A percentile compares a stretch with the other conserved stretches of the same genome.
These are phyloP conservation scores for Reticulitermes speratus DNA, from an alignment of 1,140 invertebrate genomes.

Conservation along the genomic window DNA sequence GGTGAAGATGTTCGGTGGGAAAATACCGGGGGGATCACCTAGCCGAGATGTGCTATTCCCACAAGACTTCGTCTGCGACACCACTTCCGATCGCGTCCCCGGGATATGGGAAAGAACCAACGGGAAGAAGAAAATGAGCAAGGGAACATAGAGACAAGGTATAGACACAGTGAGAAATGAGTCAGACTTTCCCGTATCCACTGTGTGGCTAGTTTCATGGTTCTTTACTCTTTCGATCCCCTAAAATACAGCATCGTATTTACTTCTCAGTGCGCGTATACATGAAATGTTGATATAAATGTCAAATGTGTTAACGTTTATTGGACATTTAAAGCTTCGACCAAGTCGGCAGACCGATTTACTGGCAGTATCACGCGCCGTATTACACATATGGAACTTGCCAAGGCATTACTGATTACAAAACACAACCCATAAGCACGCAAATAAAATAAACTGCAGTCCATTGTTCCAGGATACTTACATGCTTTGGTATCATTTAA, in stretches of 20 bases:
- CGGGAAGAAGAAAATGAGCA: too few species aligned
- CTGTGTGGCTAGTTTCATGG: too few species aligned
- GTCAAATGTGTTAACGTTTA: not conserved
- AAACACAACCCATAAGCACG: too few species aligned
- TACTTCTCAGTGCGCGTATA: not conserved
- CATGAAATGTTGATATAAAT: not conserved
- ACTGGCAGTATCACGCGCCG: not conserved
- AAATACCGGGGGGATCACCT: too few species aligned
- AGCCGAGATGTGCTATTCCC: not conserved
- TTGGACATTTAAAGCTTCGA: not conserved
- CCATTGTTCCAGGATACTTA: too few species aligned
- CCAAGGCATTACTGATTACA: too few species aligned
- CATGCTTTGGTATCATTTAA: too few species aligned
- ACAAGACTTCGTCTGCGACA: not conserved
- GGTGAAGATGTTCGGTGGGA: too few species aligned
- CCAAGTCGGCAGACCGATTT: not conserved
- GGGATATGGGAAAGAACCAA: not conserved
- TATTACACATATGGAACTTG: too few species aligned
- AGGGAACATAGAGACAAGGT: too few species aligned
- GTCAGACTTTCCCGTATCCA: not conserved
- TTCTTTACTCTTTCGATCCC: not conserved
- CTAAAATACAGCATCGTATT: not conserved
- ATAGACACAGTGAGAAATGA: not conserved
- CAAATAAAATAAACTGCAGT: too few species aligned
- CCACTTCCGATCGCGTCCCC: not conserved